A percentile compares a stretch with the other conserved stretches of the same genome.
These are phyloP conservation scores for Emydoidea blandingii DNA, from an alignment of 2,797 vertebrate species.

Conservation along the genomic window DNA sequence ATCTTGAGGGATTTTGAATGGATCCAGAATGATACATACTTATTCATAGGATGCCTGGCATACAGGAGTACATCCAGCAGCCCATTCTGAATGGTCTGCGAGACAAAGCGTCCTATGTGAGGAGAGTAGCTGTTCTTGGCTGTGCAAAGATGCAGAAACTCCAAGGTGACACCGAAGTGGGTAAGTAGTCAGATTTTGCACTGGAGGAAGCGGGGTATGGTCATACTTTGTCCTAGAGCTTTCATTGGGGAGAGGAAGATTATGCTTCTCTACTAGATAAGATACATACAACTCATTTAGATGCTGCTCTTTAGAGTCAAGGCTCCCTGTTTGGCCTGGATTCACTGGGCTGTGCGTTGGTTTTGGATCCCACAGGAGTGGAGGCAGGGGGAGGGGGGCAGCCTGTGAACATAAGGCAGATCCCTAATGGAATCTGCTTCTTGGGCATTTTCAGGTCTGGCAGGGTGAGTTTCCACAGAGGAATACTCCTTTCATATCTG, in stretches of 20 bases:
- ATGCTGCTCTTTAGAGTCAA: neutral
- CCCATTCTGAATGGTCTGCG: conserved; percentile 89
- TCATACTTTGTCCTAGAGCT: neutral
- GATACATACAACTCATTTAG: neutral
- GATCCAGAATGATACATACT: neutral
- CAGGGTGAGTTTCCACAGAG: fast-evolving
- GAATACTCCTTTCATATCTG: fast-evolving
- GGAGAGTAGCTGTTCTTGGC: conserved; percentile 93
- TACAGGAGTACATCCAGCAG: conserved; percentile 94
- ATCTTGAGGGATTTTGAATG: neutral
- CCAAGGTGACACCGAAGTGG: conserved; percentile 86
- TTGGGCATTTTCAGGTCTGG: neutral
- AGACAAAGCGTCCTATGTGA: conserved; percentile 94
- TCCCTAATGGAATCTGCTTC: fast-evolving
- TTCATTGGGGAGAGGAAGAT: neutral
- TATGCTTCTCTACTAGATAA: neutral
- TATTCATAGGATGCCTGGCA: conserved; percentile 88
- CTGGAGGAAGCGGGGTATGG: neutral
- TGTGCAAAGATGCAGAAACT: conserved; percentile 93
- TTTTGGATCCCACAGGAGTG: neutral
- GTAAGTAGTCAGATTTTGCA: conserved; percentile 71
- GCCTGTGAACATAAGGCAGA: fast-evolving
- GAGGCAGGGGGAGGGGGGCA: fast-evolving
- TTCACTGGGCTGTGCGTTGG: fast-evolving
- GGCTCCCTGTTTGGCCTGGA: fast-evolving